Conservation (phyloP, 2,113 vertebrate genomes). For the Podarcis muralis region DNA sequence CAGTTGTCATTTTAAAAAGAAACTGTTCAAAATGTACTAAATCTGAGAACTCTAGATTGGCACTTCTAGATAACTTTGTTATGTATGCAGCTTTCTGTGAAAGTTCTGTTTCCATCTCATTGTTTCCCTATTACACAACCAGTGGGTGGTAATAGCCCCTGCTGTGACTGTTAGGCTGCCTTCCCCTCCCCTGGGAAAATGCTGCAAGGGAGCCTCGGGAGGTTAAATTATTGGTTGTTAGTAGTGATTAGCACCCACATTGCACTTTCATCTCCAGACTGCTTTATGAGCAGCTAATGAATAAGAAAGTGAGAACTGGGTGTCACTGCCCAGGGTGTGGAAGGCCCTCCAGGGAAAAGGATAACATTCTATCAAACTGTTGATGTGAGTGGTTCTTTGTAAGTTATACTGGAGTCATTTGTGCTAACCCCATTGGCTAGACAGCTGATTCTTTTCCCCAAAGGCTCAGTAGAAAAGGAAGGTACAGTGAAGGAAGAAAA, state of each 20-base stretch:
- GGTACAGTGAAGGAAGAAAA: neutral
- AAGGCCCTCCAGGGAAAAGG: neutral
- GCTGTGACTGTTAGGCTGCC: neutral
- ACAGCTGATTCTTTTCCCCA: neutral
- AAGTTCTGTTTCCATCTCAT: neutral
- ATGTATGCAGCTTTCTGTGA: neutral
- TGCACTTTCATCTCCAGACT: slow-evolving; percentile 11
- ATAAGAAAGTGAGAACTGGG: neutral
- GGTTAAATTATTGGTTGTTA: neutral
- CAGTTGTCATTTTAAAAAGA: neutral
- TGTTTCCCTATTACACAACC: neutral
- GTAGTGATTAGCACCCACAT: neutral
- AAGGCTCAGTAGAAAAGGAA: neutral
- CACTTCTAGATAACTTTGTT: neutral
- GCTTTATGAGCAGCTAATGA: slow-evolving; percentile 4
- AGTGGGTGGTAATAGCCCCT: neutral
- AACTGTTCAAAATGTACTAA: neutral
- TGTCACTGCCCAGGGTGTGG: slow-evolving; percentile 22
- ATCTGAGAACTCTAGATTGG: neutral
- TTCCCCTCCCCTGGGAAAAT: slow-evolving; percentile 11
- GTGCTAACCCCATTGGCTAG: neutral
- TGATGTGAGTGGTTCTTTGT: neutral
- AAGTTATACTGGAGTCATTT: neutral
- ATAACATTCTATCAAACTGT: neutral
- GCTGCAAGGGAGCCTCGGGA: neutral